Evolutionary conservation across 2,113 vertebrate species (phyloP), one percentile per base, ranked within the genome.

Genomic region (Gambusia holbrooki): DNA sequence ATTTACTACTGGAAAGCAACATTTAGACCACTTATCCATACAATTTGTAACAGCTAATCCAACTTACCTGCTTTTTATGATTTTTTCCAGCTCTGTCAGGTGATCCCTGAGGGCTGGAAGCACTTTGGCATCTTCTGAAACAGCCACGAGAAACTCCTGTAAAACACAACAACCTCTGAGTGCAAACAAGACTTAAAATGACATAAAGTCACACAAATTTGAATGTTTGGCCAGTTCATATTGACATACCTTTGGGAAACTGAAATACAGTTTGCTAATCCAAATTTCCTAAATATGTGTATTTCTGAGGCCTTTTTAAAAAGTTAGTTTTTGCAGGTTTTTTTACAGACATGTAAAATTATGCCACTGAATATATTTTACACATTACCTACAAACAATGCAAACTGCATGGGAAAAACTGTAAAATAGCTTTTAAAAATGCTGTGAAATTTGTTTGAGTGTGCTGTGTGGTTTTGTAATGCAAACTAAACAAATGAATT

Each of bases 101-200:
- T 97, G 96, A 35, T 97, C 97, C 90, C 96, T 97, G 73, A 99
- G 95, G 25, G 93, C 86, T 76, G 94, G 92, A 87, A 96, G 95
- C 83, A 92, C 93, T 88, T 96, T 95, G 62, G 96, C 95, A 88
- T 99, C 98, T 88, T 97, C 95, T 77, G 96, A 96, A 80, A 98
- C 97, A 48, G 95, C 96, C 74, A 95, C 88, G 77, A 96, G 96
- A 93, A 99, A 97, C 87, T 99, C 97, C 98, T 99, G 81, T 29
- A 81, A 78, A 73, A 84, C 22, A 90, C 5, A 68, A 42, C 17
- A 28, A 28, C 19, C 25, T 45, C 22, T 63, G 15, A 69, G 69
- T 61, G 3, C 58, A 54, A 75, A 33, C 2, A 30, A 32, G 37
- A 3, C 13, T 66, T 10, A 37, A 17, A 6, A 71, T 30, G 37